Base-by-base conservation (phyloP, 2,888 invertebrate species). In the Drosophila ezoana region DNA sequence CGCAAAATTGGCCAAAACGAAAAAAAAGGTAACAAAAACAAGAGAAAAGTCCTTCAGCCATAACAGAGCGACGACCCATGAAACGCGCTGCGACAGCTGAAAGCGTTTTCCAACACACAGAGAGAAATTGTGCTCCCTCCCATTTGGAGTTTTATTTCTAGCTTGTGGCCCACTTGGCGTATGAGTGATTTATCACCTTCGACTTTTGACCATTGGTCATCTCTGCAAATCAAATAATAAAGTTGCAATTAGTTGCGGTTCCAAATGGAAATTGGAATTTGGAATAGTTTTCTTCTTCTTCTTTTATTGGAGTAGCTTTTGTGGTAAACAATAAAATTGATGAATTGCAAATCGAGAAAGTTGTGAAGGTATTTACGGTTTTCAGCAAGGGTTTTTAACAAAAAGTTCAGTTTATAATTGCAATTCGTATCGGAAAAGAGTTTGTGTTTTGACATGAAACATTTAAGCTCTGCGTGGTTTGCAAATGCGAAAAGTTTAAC, bases 211-310 rank as follows among this genome's bases (percentile, higher is more conserved):
- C 76, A 61, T 41, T 62, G 81, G 65, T 63, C 78, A 79, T 57
- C 48, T 67, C 44, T 76, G 28, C 57, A 68, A 76, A 64, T 80
- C 72, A 72, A 83, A 85, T 83, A 83, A 81, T 83, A 81, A 84
- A 83, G 85, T 85, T 83, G 71, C 77, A 85, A 83, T 85, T 85
- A 85, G 83, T 79, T 83, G 82, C 65, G 84, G 82, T 68, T 51
- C 47, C 52, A 57, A 73, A 73, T 84, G 78, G 76, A 84, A 81
- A 81, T 79, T 72, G 84, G 44, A 71, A 70, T 72, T 83, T 70
- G 75, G 45, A 64, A 71, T 70, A 65, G 79, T 81, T 74, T 81
- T 45, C 32, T 16, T n/a, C 48, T 40, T 10, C 20, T 5, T 6
- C 38, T 56, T 18, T 48, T 40, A 8, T n/a, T 37, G n/a, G 20